Base-by-base conservation (phyloP, 2,113 vertebrate genomes). In the Eidolon helvum region DNA sequence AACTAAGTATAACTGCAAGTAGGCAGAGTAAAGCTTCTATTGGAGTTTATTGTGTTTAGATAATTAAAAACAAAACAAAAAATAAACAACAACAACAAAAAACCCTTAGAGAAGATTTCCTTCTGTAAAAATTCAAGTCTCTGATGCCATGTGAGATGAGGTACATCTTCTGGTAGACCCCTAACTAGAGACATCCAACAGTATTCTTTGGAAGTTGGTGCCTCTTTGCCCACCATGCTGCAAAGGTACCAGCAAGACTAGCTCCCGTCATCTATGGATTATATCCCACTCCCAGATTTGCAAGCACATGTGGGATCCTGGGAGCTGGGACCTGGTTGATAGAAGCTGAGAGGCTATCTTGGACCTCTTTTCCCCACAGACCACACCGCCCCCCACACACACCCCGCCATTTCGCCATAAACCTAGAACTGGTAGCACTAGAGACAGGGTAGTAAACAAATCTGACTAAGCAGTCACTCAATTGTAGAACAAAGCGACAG, bases 1-100 rank as follows among this genome's bases (percentile, higher is more conserved):
- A 86, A 78, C 38, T 93, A 69, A 78, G 33, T 53, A 61, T 71
- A 91, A 75, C 5, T 57, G 40, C 57, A 91, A 38, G 74, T 16
- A 86, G 90, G 7, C 26, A 90, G 35, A 89, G 15, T 78, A 85
- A 93, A 59, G 35, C 7, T 5, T 26, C n/a, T 65, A 19, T 1
- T 33, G 26, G 61, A 92, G 30, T 90, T 57, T 68, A 66, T 4
- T 65, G 33, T 33, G 53, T 55, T 91, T 80, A 77, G 19, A 38
- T 90, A 40, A 79, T 45, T 84, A 35, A 72, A 95, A 88, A 82
- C 11, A 77, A 59, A 59, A 26, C 10, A 59, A 59, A 24, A 59
- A 61, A 26, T 11, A 57, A 57, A 57, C 10, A 9, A 28, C 11
- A 63, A 63, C 59, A 63, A 61, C 26, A 57, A 50, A 68, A 59